Percentiles rank a stretch among this genome's conserved stretches.
Evolutionary conservation across 1,140 invertebrate genomes (phyloP).

Genomic region (Laupala kohalensis): DNA sequence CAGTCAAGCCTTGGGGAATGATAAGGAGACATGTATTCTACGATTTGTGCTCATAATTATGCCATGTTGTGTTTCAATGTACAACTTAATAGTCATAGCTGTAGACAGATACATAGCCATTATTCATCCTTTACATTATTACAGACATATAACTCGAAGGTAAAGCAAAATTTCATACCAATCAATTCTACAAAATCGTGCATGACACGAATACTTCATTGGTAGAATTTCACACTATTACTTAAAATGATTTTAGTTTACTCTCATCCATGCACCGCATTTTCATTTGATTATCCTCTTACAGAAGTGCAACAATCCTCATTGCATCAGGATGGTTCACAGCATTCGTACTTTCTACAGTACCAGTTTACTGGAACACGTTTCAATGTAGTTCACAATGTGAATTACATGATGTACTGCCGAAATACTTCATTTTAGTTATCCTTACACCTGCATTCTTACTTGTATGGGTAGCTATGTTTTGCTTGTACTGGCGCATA

Average conservation of each 20-base stretch:
- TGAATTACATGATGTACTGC: constrained; percentile 27
- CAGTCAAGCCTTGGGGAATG: constrained; percentile 35
- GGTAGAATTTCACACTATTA: too few relatives aligned
- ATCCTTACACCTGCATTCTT: constrained; percentile 52
- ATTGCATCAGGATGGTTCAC: constrained; percentile 47
- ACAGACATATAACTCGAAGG: constrained; percentile 25
- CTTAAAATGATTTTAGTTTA: too few relatives aligned
- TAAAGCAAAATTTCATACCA: constrained; percentile 14
- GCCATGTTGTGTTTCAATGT: constrained; percentile 60
- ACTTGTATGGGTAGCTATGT: constrained; percentile 54
- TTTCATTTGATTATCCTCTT: too few relatives aligned
- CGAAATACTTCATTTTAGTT: constrained; percentile 44
- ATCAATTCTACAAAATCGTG: too few relatives aligned
- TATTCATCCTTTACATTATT: constrained; percentile 64
- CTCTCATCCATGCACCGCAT: too few relatives aligned
- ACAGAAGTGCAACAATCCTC: constrained; percentile 35
- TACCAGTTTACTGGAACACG: constrained; percentile 59
- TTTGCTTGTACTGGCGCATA: constrained; percentile 58
- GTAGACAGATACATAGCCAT: constrained; percentile 72
- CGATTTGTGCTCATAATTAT: constrained; percentile 56
- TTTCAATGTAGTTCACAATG: constrained; percentile 20
- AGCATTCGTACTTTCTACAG: constrained; percentile 43
- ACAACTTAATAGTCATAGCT: constrained; percentile 69
- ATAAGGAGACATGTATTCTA: constrained; percentile 45
- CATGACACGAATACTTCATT: too few relatives aligned